Evolutionary conservation across 2,113 vertebrate species (phyloP).

Genomic region (Triplophysa rosa): DNA sequence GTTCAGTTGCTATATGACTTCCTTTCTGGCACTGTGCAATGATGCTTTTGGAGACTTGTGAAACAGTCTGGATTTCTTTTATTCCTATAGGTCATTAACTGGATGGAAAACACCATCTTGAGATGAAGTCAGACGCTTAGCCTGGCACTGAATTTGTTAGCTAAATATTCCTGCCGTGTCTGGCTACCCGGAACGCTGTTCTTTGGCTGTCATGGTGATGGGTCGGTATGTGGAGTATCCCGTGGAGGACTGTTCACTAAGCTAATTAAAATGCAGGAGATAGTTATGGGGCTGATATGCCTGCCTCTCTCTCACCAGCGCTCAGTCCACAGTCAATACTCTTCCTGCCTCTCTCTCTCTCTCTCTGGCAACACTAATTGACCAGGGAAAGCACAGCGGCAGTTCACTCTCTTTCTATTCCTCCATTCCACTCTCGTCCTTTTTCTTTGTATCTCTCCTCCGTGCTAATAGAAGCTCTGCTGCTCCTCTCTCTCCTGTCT

Average conservation of each 20-base stretch:
- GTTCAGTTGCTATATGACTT: slow-evolving; percentile 15
- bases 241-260: slow-evolving; percentile 70
- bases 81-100: slow-evolving; percentile 24
- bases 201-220: slow-evolving; percentile 50
- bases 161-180: slow-evolving; percentile 45
- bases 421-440: slow-evolving; percentile 59
- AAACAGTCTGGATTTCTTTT: slow-evolving; percentile 18
- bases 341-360: slow-evolving; percentile 61
- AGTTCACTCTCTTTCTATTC: slow-evolving; percentile 68
- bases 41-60: slow-evolving; percentile 17
- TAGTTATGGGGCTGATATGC: slow-evolving; percentile 57
- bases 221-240: slow-evolving; percentile 67
- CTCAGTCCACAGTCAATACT: slow-evolving; percentile 59
- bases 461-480: slow-evolving; percentile 33
- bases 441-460: slow-evolving; percentile 51
- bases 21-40: background rate
- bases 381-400: slow-evolving; percentile 24
- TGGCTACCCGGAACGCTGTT: slow-evolving; percentile 42
- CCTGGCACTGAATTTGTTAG: slow-evolving; percentile 35
- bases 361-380: slow-evolving; percentile 51
- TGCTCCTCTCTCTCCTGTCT: slow-evolving; percentile 27
- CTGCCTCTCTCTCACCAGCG: slow-evolving; percentile 66
- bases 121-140: slow-evolving; percentile 27
- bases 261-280: slow-evolving; percentile 88
- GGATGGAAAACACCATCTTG: slow-evolving; percentile 16